Evolutionary conservation across 2,888 invertebrate genomes (phyloP).

Genomic region (Augiades crinisus): DNA sequence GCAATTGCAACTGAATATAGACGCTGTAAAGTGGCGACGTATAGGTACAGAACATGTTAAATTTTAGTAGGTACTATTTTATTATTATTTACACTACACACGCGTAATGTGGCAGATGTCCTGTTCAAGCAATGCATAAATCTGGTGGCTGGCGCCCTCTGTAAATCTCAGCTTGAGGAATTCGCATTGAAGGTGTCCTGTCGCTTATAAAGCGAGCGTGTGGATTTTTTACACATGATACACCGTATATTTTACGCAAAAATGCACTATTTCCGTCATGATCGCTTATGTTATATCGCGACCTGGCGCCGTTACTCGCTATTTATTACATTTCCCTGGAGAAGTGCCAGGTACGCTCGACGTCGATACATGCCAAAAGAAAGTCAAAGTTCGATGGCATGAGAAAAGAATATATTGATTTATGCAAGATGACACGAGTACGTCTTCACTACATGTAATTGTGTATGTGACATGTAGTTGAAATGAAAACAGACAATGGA

Average conservation of each 20-base stretch:
- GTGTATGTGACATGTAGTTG: not conserved
- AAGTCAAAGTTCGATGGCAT: constrained; percentile 75
- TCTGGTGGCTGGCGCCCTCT: not conserved
- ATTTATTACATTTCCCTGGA: constrained; percentile 73
- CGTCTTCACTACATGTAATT: not conserved
- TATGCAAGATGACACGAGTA: not conserved
- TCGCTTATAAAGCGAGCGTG: constrained; percentile 24
- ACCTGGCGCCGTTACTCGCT: constrained; percentile 65
- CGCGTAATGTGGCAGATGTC: not conserved
- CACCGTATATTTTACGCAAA: constrained; percentile 32
- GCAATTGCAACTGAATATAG: not conserved
- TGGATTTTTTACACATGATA: constrained; percentile 28
- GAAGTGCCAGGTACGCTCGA: constrained; percentile 56
- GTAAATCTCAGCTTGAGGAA: not conserved
- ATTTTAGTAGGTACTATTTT: not conserved
- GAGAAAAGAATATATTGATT: constrained; percentile 21
- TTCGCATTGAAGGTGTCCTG: constrained; percentile 28
- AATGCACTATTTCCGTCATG: constrained; percentile 58
- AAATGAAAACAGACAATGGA: too few species aligned
- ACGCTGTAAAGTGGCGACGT: not conserved
- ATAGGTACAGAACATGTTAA: not conserved
- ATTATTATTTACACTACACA: not conserved
- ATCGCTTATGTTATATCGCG: constrained; percentile 54
- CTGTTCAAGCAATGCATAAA: not conserved
- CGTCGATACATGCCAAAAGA: constrained; percentile 65